Base-by-base conservation (phyloP, 2,888 invertebrate genomes). In the Rhimphoctona megacephalus region DNA sequence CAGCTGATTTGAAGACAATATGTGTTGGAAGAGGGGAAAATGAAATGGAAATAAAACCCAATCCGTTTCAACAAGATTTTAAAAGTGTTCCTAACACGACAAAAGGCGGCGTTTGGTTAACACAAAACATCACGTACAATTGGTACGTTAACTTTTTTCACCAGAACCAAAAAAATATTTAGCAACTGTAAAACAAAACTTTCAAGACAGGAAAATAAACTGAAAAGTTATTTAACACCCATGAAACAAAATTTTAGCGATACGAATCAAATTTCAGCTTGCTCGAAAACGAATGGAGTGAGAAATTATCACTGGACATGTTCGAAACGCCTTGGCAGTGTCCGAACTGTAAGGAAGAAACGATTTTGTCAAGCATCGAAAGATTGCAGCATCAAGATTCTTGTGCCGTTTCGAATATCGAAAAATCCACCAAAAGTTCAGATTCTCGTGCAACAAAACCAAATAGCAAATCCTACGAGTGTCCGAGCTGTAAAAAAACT, bases 61-160 rank as follows among this genome's bases (percentile, higher is more conserved):
- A 98, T 94, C 98, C 98, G 0, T 97, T 98, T 90, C 96, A 96
- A 90, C 92, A 94, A n/a, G 96, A 96, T 39, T 97, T 96, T 93
- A 91, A 94, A 85, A 95, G 96, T 73, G 94, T 93, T 49, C 94
- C 95, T 0, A 96, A 98, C 94, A 95, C 95, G 72, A 95, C 95
- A 78, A 97, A 98, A 93, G 99, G 99, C 0, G 99, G 99, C 0
- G 95, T 97, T 19, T 96, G 96, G 93, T 95, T 99, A 9, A 97
- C 97, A 0, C 97, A 97, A 89, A 97, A 97, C 94, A 95, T 99
- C 43, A 97, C 97, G 76, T 98, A 97, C 93, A 97, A 97, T 89
- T 96, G 96, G 96, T 96, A 94, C 95, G 95, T 95, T 94, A 78
- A 92, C n/a, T 93, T 93, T 64, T 54, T 22, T 11, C 9, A 54